A percentile compares a stretch with the other conserved stretches of the same genome.
Evolutionary conservation across 1,140 invertebrate species (phyloP).

Genomic region (Camponotus floridanus): DNA sequence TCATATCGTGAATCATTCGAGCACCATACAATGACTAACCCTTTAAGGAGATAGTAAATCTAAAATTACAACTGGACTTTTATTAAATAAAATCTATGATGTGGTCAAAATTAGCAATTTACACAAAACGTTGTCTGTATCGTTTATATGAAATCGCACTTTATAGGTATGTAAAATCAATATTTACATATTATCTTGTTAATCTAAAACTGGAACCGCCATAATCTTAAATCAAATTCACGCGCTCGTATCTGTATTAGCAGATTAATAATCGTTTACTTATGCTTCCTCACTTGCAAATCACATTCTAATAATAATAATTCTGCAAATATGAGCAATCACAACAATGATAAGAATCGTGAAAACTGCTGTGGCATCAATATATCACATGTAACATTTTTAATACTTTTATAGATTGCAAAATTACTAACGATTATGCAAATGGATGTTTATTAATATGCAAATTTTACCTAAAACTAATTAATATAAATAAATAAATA

Average conservation of each 20-base stretch:
- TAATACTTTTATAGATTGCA: background rate
- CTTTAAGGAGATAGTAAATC: background rate
- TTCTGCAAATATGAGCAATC: conserved; percentile 9
- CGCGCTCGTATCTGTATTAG: background rate
- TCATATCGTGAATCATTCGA: conserved; percentile 13
- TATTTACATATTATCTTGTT: conserved; percentile 13
- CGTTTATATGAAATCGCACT: background rate
- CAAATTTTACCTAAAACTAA: conserved; percentile 5
- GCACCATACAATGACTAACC: background rate
- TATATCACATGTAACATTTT: background rate
- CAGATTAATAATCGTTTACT: conserved; percentile 11
- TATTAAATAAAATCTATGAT: background rate
- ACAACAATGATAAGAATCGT: background rate
- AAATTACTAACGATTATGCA: conserved; percentile 5
- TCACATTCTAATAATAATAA: conserved; percentile 51
- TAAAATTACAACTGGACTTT: background rate
- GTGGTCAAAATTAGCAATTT: background rate
- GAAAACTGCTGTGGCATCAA: background rate
- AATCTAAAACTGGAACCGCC: background rate
- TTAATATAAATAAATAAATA: conserved; percentile 9
- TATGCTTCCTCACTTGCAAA: conserved; percentile 29
- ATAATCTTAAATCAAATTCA: background rate
- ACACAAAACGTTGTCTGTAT: background rate
- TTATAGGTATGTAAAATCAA: background rate
- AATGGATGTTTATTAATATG: background rate